Percentiles rank a stretch among this genome's conserved stretches.
Conservation (phyloP, 2,113 vertebrate genomes). For the Anthoscopus minutus region DNA sequence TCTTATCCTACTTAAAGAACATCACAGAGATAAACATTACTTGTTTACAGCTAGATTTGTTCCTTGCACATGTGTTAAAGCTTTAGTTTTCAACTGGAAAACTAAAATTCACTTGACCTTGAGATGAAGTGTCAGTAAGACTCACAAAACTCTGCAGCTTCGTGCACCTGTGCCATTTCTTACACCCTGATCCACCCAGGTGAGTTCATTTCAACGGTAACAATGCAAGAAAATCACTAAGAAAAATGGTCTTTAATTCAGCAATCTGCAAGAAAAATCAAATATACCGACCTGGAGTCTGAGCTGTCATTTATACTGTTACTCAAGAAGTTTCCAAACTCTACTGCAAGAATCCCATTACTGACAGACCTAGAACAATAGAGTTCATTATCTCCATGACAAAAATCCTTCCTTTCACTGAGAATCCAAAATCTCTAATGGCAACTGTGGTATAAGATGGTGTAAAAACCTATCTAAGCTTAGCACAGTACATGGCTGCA, state of each 20-base stretch:
- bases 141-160: not conserved
- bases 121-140: not conserved
- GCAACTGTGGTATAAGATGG: not conserved
- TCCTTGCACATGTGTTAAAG: not conserved
- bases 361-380: conserved; percentile 71
- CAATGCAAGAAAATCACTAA: not conserved
- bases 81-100: not conserved
- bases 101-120: not conserved
- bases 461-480: not conserved
- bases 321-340: conserved; percentile 79
- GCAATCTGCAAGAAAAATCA: not conserved
- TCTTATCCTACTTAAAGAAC: not conserved
- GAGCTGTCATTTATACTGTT: conserved; percentile 73
- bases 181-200: not conserved
- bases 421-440: not conserved
- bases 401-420: not conserved
- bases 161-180: not conserved
- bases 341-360: conserved; percentile 79
- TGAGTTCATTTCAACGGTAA: not conserved
- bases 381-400: not conserved
- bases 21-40: not conserved
- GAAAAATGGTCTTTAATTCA: not conserved
- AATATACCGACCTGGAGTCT: conserved; percentile 73
- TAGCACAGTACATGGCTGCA: not conserved
- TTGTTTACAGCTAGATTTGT: not conserved